Evolutionary conservation across 2,797 vertebrate genomes (phyloP).

Genomic region (Silurus aristotelis): DNA sequence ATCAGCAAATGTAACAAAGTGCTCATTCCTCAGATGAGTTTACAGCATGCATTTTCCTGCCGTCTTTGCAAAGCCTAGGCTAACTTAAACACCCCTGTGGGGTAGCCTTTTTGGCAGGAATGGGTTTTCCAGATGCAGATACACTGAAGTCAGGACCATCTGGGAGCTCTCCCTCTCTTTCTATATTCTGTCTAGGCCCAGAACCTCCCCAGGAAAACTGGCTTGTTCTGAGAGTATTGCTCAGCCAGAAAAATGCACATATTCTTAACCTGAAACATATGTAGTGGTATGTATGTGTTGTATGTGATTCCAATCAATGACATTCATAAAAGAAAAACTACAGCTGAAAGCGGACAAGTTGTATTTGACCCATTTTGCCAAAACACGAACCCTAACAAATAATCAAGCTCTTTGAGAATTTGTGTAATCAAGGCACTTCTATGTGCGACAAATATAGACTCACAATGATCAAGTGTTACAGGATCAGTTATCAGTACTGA

Average conservation of each 20-base stretch:
- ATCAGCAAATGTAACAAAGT: conserved; percentile 42
- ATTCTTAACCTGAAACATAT: conserved; percentile 50
- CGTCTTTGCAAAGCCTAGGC: conserved; percentile 38
- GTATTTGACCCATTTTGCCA: conserved; percentile 21
- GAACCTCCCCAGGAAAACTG: conserved; percentile 35
- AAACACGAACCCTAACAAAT: conserved; percentile 39
- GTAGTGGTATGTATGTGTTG: conserved; percentile 41
- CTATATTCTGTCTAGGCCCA: conserved; percentile 26
- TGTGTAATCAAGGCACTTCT: conserved; percentile 11
- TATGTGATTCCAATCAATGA: conserved; percentile 44
- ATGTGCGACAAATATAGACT: conserved; percentile 20
- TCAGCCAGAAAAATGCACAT: conserved; percentile 43
- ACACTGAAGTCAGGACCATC: conserved; percentile 37
- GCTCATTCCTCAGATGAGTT: conserved; percentile 45
- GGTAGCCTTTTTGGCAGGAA: conserved; percentile 48
- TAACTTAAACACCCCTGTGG: conserved; percentile 47
- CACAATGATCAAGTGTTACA: conserved; percentile 30
- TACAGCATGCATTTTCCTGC: conserved; percentile 42
- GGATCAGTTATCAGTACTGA: conserved; percentile 22
- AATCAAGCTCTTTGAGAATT: conserved; percentile 19
- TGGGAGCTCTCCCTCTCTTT: conserved; percentile 33
- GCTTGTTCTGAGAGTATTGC: conserved; percentile 15
- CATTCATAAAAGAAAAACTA: conserved; percentile 22
- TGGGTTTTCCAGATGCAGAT: conserved; percentile 58
- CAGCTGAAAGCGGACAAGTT: conserved; percentile 35